Evolutionary conservation across 1,140 invertebrate species (phyloP).

Genomic region (Drosophila ohnishii): DNA sequence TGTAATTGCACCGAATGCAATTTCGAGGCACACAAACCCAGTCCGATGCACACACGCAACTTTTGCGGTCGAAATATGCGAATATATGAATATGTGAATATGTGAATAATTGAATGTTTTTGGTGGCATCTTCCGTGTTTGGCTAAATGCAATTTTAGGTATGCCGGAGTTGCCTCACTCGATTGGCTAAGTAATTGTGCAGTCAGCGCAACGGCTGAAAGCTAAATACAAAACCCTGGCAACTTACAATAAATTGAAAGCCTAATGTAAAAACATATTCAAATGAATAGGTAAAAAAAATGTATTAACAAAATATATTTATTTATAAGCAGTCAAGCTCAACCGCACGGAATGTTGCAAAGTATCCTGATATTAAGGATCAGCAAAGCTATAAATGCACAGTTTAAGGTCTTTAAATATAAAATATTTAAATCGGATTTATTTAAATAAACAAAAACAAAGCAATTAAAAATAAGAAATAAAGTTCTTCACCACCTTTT

Average conservation of each 20-base stretch:
- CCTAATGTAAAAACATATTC: not conserved
- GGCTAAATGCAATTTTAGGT: slow-evolving; percentile 27
- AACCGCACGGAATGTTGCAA: not conserved
- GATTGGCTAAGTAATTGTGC: slow-evolving; percentile 42
- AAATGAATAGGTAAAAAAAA: not conserved
- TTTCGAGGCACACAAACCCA: slow-evolving; percentile 48
- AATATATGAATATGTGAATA: slow-evolving; percentile 5
- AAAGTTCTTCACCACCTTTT: not conserved
- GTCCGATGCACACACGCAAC: slow-evolving; percentile 42
- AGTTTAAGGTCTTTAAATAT: not conserved
- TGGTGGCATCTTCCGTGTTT: slow-evolving; percentile 51
- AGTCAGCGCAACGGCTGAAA: slow-evolving; percentile 37
- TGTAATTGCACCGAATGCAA: slow-evolving; percentile 35
- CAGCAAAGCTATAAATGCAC: not conserved
- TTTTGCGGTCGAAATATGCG: slow-evolving; percentile 10
- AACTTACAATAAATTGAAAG: slow-evolving; percentile 11
- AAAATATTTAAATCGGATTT: too few species aligned
- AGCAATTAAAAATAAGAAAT: not conserved
- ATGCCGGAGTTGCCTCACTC: slow-evolving; percentile 42
- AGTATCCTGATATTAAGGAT: too few species aligned
- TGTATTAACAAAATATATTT: slow-evolving; percentile 7
- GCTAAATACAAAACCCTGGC: not conserved
- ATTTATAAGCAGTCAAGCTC: slow-evolving; percentile 2
- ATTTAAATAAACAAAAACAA: slow-evolving; percentile 3
- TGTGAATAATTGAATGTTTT: slow-evolving; percentile 2